phyloP scores from a whole-genome alignment of 2,797 vertebrate genomes.

The Bovichtus diacanthus region DNA sequence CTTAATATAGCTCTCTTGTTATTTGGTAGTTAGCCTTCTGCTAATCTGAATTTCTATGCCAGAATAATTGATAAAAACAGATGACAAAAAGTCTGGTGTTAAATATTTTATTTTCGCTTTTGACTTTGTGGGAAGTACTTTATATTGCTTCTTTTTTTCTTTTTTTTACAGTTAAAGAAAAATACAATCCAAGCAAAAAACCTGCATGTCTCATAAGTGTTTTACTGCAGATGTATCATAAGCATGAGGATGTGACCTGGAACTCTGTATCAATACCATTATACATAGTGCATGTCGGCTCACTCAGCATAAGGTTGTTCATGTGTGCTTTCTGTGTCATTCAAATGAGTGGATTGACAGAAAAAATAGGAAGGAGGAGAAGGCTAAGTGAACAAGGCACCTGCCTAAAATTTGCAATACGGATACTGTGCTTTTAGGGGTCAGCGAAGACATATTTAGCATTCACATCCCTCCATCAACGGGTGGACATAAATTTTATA shows the following conservation, averaged over 20 bases:
- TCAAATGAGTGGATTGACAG: slow-evolving; percentile 61
- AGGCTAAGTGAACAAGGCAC: slow-evolving; percentile 61
- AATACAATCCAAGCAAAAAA: slow-evolving; percentile 20
- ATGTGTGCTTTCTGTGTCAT: slow-evolving; percentile 60
- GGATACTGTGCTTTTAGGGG: slow-evolving; percentile 83
- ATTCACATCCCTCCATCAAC: slow-evolving; percentile 86
- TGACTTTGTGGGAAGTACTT: not conserved
- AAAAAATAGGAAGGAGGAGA: slow-evolving; percentile 31
- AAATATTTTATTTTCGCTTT: too few relatives aligned
- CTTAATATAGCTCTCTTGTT: not conserved
- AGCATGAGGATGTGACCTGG: slow-evolving; percentile 36
- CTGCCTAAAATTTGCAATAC: slow-evolving; percentile 68
- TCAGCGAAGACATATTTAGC: slow-evolving; percentile 86
- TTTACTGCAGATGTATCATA: slow-evolving; percentile 35
- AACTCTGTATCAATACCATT: slow-evolving; percentile 57
- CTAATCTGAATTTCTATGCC: not conserved
- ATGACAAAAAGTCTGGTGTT: not conserved
- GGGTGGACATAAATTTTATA: slow-evolving; percentile 87
- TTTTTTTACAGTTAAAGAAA: not conserved
- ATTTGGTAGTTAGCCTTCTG: not conserved
- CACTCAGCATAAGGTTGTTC: slow-evolving; percentile 57
- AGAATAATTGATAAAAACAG: not conserved
- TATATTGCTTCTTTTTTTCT: not conserved
- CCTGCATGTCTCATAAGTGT: not conserved
- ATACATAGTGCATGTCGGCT: slow-evolving; percentile 63